Percentiles rank a stretch among this genome's conserved stretches.
These are phyloP conservation scores for Stenoptilia bipunctidactyla DNA, from an alignment of 2,888 invertebrate genomes.

Conservation along the genomic window DNA sequence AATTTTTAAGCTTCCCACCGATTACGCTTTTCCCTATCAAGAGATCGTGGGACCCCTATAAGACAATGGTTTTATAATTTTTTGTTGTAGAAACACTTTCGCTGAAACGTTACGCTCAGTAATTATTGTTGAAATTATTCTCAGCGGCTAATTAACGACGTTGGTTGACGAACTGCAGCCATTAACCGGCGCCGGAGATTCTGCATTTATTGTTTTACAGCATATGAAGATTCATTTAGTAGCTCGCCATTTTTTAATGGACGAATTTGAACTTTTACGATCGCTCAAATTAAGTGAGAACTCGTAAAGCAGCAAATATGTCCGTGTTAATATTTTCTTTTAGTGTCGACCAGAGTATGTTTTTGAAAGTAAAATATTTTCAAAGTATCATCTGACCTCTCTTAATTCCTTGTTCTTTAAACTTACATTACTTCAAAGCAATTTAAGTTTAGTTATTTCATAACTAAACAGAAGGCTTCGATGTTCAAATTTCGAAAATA, in stretches of 20 bases:
- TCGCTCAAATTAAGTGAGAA: neutral
- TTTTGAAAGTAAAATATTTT: too few species aligned
- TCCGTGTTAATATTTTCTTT: too few species aligned
- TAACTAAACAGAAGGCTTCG: neutral
- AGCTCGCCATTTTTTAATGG: neutral
- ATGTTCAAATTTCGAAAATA: slow-evolving; percentile 17
- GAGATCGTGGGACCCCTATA: slow-evolving; percentile 56
- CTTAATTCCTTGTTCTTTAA: too few species aligned
- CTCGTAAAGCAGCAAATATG: neutral
- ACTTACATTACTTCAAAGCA: too few species aligned
- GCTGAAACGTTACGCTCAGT: slow-evolving; percentile 42
- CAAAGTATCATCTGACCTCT: too few species aligned
- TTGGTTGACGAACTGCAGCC: slow-evolving; percentile 1
- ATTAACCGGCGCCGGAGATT: neutral
- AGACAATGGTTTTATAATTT: slow-evolving; percentile 57
- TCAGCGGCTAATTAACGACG: slow-evolving; percentile 26
- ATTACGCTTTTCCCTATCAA: slow-evolving; percentile 62
- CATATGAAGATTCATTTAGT: neutral
- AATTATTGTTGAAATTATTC: slow-evolving; percentile 35
- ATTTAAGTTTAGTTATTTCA: too few species aligned
- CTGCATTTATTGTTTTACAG: neutral
- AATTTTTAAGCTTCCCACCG: slow-evolving; percentile 51
- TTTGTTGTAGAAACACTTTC: slow-evolving; percentile 50
- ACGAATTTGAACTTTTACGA: slow-evolving; percentile 2
- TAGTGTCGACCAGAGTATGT: too few species aligned